Conservation (phyloP, 1,140 invertebrate species). For the Pogonomyrmex californicus region DNA sequence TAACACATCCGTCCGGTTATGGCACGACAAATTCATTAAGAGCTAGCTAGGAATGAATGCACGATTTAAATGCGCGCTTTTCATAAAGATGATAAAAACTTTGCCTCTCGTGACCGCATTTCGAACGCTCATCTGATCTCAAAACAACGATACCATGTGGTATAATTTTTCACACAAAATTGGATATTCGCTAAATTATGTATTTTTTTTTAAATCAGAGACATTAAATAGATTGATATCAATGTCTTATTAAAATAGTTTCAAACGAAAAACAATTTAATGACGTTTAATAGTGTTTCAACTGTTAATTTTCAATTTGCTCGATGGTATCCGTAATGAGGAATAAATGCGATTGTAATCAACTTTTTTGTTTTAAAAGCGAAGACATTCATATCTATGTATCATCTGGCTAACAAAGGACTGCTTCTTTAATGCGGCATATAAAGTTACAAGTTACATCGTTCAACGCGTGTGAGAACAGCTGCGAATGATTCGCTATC, state of each 20-base stretch:
- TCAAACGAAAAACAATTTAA: not conserved
- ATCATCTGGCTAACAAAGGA: slow-evolving; percentile 4
- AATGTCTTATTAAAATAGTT: not conserved
- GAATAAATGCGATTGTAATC: slow-evolving; percentile 15
- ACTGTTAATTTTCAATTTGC: not conserved
- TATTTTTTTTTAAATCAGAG: not conserved
- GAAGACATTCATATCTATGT: not conserved
- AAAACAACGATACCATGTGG: not conserved
- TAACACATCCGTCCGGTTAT: slow-evolving; percentile 32
- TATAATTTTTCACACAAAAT: not conserved
- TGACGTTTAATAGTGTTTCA: not conserved
- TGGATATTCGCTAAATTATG: not conserved
- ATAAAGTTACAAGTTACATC: slow-evolving; percentile 34
- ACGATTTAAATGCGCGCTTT: slow-evolving; percentile 6
- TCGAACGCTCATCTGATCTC: not conserved
- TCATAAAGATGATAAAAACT: slow-evolving; percentile 5
- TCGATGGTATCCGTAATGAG: not conserved
- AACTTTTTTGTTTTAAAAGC: not conserved
- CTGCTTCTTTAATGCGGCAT: slow-evolving; percentile 10
- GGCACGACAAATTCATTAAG: slow-evolving; percentile 50
- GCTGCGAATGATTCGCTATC: slow-evolving; percentile 70
- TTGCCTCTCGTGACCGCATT: not conserved
- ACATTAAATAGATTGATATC: not conserved
- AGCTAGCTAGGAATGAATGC: not conserved
- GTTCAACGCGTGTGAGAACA: slow-evolving; percentile 59